Conservation (phyloP, 2,113 vertebrate genomes). For the Seriola rivoliana region DNA sequence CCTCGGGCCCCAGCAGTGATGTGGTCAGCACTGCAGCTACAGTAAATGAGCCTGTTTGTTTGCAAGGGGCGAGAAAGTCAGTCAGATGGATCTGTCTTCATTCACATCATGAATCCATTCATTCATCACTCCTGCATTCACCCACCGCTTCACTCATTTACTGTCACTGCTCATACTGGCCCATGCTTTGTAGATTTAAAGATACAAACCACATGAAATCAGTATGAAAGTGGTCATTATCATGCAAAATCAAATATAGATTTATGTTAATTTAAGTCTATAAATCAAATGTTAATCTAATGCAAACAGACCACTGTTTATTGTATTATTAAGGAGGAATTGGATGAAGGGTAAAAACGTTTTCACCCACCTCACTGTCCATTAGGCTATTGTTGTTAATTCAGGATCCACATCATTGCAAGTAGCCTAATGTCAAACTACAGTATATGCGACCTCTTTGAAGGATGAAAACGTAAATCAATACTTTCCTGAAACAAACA, state of each 20-base stretch:
- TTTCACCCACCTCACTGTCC: neutral
- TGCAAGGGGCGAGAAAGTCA: neutral
- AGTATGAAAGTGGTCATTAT: neutral
- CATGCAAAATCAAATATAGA: neutral
- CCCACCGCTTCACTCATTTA: neutral
- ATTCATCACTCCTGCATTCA: slow-evolving; percentile 3
- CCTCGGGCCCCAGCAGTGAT: slow-evolving; percentile 35
- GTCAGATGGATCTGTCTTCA: neutral
- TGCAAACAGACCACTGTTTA: neutral
- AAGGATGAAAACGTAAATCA: neutral
- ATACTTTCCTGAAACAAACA: slow-evolving; percentile 18
- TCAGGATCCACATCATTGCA: neutral
- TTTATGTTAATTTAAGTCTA: neutral
- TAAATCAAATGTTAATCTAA: neutral
- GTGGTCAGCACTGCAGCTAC: slow-evolving; percentile 35
- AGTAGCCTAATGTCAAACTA: slow-evolving; percentile 27
- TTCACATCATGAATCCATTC: slow-evolving; percentile 23
- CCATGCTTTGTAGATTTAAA: neutral
- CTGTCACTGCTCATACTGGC: neutral
- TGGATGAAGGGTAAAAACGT: neutral
- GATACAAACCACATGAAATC: neutral
- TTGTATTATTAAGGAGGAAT: neutral
- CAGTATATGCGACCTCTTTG: neutral
- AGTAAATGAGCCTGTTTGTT: slow-evolving; percentile 16
- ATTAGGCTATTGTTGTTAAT: neutral